Conservation (phyloP, 2,797 vertebrate genomes). For the Coilia nasus region DNA sequence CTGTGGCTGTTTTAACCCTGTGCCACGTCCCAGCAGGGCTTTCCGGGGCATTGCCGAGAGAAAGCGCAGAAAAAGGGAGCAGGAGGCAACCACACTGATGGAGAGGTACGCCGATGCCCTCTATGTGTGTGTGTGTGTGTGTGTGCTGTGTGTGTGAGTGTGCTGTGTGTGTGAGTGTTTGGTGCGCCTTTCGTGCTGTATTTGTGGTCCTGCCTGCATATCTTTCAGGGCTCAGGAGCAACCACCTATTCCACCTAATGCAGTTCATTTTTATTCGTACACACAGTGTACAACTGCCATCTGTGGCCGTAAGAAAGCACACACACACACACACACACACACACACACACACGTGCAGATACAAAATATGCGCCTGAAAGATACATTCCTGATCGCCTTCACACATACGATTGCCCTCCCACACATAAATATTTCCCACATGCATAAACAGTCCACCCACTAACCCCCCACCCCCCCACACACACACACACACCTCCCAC, state of each 20-base stretch:
- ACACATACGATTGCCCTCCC: background rate
- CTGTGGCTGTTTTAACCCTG: constrained; percentile 56
- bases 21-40: constrained; percentile 87
- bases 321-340: background rate
- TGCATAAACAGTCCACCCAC: background rate
- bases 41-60: constrained; percentile 95
- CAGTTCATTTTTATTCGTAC: background rate
- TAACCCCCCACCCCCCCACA: background rate
- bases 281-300: background rate
- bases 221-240: background rate
- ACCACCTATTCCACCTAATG: too few species aligned
- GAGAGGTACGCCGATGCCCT: constrained; percentile 84
- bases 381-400: background rate
- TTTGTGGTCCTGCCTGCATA: background rate
- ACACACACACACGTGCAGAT: background rate
- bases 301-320: background rate
- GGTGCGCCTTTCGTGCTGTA: background rate
- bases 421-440: background rate
- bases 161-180: constrained; percentile 23
- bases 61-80: constrained; percentile 95
- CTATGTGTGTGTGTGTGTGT: too few species aligned
- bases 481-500: background rate
- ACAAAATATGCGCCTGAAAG: background rate
- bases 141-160: background rate
- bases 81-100: constrained; percentile 86